Evolutionary conservation across 2,797 vertebrate species (phyloP).

Genomic region (Psittacula echo): DNA sequence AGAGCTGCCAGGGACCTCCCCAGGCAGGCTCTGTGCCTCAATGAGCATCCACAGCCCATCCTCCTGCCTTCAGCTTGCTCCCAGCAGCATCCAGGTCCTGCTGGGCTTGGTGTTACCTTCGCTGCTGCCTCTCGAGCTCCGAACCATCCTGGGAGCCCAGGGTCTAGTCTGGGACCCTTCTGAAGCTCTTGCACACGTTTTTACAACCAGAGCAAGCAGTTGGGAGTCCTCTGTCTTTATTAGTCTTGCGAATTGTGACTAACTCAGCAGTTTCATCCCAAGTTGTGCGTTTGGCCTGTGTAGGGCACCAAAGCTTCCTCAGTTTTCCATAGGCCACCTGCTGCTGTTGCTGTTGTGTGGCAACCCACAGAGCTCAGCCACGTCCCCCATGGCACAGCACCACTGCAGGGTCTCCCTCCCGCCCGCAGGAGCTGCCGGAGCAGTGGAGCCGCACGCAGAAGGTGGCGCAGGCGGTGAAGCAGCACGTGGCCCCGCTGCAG

Average conservation of each 20-base stretch:
- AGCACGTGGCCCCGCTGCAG: slow-evolving; percentile 91
- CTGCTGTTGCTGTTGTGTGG: neutral
- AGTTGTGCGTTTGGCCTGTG: neutral
- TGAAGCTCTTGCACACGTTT: neutral
- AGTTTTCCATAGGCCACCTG: rapidly evolving
- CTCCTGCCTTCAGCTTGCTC: neutral
- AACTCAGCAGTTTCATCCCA: neutral
- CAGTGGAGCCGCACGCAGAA: slow-evolving; percentile 91
- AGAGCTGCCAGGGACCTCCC: neutral
- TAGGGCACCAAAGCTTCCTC: neutral
- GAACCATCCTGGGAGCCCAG: neutral
- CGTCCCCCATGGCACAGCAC: neutral
- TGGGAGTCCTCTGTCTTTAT: neutral
- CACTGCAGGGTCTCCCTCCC: neutral
- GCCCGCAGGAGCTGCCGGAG: slow-evolving; percentile 89
- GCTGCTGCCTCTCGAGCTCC: neutral
- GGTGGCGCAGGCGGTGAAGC: slow-evolving; percentile 83
- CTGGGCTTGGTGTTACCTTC: neutral
- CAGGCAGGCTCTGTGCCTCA: neutral
- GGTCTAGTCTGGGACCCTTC: neutral
- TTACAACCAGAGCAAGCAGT: neutral
- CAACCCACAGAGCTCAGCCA: neutral
- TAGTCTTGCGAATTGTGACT: neutral
- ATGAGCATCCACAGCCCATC: neutral
- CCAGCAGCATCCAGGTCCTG: rapidly evolving